Conservation (phyloP, 2,113 vertebrate species). For the Myiopsitta monachus region DNA sequence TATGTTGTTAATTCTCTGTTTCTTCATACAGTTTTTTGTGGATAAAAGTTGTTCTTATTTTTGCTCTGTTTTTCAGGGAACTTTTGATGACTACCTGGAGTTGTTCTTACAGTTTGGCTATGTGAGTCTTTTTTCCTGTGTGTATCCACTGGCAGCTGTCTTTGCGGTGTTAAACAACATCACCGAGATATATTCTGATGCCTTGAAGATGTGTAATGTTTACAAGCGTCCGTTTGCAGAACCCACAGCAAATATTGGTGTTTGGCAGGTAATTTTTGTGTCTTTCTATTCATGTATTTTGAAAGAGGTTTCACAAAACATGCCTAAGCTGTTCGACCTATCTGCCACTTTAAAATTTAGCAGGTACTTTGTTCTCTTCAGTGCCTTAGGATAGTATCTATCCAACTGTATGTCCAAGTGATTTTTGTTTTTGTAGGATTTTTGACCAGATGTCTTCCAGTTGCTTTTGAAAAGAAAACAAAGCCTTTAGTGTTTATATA, state of each 20-base stretch:
- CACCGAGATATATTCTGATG: conserved; percentile 93
- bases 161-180: conserved; percentile 95
- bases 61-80: conserved; percentile 79
- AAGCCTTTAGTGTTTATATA: not conserved
- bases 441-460: not conserved
- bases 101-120: conserved; percentile 95
- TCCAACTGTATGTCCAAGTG: not conserved
- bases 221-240: conserved; percentile 94
- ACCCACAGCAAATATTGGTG: conserved; percentile 89
- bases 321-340: not conserved
- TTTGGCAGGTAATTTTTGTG: conserved; percentile 89
- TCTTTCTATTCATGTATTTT: not conserved
- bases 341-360: not conserved
- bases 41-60: not conserved
- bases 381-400: not conserved
- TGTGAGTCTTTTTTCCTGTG: conserved; percentile 97
- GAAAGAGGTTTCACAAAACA: not conserved
- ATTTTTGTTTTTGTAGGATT: not conserved
- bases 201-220: conserved; percentile 95
- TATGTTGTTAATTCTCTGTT: not conserved
- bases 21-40: not conserved
- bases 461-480: not conserved
- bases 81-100: conserved; percentile 97
- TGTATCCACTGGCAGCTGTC: conserved; percentile 92
- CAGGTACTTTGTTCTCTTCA: not conserved